These are phyloP conservation scores for Leucosticte australis DNA, from an alignment of 2,113 vertebrate species.

Conservation along the genomic window DNA sequence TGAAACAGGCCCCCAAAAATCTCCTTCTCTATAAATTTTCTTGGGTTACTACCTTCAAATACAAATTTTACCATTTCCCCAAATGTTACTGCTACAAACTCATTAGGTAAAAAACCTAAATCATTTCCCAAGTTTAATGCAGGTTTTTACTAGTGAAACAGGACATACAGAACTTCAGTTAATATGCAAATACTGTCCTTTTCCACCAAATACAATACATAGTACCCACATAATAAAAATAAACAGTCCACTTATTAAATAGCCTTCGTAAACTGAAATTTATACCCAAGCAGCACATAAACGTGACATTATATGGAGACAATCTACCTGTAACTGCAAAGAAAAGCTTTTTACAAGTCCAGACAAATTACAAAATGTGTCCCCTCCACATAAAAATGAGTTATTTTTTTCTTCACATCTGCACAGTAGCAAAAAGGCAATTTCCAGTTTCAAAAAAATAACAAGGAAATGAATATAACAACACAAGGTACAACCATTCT, in stretches of 20 bases:
- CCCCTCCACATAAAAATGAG: background rate
- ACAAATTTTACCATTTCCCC: background rate
- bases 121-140: background rate
- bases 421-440: background rate
- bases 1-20: background rate
- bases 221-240: background rate
- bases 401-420: rapidly evolving
- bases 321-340: background rate
- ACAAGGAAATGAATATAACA: background rate
- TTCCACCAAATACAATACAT: background rate
- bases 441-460: background rate
- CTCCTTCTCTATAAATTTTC: background rate
- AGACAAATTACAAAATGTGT: background rate
- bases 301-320: background rate
- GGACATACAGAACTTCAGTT: background rate
- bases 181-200: background rate
- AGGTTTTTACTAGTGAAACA: background rate
- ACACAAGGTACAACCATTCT: constrained; percentile 30
- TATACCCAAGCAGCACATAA: background rate
- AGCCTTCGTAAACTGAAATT: background rate
- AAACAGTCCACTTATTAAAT: background rate
- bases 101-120: background rate
- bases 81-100: background rate
- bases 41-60: background rate
- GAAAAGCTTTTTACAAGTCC: background rate